Percentiles rank a stretch among this genome's conserved stretches.
Evolutionary conservation across 2,113 vertebrate species (phyloP).

Genomic region (Bubo scandiacus): DNA sequence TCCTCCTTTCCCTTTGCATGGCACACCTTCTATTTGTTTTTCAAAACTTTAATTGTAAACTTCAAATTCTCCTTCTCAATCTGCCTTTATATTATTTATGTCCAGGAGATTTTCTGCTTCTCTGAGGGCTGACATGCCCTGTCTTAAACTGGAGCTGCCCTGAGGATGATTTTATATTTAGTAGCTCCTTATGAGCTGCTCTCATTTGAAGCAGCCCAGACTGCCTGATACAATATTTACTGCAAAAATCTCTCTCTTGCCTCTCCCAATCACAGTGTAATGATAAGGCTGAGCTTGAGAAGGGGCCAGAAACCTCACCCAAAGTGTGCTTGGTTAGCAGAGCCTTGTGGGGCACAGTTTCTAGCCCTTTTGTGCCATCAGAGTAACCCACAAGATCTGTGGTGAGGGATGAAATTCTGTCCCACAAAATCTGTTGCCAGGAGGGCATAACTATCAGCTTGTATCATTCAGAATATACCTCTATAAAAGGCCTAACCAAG

Average conservation of each 20-base stretch:
- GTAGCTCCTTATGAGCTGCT: constrained; percentile 36
- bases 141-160: constrained; percentile 52
- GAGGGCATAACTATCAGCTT: not conserved
- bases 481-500: not conserved
- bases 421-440: not conserved
- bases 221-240: constrained; percentile 17
- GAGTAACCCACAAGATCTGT: not conserved
- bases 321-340: not conserved
- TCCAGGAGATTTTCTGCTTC: not conserved
- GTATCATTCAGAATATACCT: not conserved
- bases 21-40: not conserved
- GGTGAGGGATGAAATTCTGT: not conserved
- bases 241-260: not conserved
- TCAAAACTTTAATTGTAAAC: not conserved
- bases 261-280: not conserved
- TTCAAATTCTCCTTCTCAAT: not conserved
- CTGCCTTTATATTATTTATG: not conserved
- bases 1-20: not conserved
- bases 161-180: constrained; percentile 54
- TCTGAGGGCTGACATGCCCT: constrained; percentile 15
- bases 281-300: not conserved
- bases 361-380: not conserved
- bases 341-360: not conserved
- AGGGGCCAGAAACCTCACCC: not conserved
- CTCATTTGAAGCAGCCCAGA: constrained; percentile 18